Evolutionary conservation across 2,113 vertebrate genomes (phyloP).

Genomic region (Nicator chloris): DNA sequence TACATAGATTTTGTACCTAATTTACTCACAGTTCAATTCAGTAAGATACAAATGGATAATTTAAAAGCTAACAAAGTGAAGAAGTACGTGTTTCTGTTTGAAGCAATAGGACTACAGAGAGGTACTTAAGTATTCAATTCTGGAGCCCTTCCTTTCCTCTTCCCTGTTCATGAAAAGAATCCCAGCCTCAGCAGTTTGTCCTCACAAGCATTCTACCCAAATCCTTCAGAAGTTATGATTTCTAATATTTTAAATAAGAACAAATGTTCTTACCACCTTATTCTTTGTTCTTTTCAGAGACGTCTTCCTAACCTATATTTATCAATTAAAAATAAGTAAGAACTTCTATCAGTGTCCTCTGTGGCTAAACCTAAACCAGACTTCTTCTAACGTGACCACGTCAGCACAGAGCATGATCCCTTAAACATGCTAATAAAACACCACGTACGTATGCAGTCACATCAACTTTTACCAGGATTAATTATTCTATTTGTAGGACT

Average conservation of each 20-base stretch:
- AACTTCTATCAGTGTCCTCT: background rate
- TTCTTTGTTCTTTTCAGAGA: background rate
- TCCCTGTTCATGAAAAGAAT: background rate
- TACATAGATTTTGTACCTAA: background rate
- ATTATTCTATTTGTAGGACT: background rate
- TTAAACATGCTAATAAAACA: background rate
- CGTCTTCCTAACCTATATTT: background rate
- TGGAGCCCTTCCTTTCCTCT: background rate
- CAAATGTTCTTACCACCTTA: background rate
- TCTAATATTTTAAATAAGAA: background rate
- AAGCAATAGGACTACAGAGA: background rate
- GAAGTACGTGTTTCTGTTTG: background rate
- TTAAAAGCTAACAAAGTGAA: background rate
- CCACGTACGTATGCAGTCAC: accelerated
- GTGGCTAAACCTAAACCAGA: background rate
- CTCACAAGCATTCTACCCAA: background rate
- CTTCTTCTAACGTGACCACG: accelerated
- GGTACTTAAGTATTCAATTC: background rate
- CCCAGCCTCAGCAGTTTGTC: background rate
- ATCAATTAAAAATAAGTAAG: background rate
- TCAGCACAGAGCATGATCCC: background rate
- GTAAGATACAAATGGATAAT: background rate
- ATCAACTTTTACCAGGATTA: background rate
- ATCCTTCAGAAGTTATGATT: background rate
- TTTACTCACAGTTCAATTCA: background rate